phyloP scores from a whole-genome alignment of 2,113 vertebrate species.

The Austrofundulus limnaeus region DNA sequence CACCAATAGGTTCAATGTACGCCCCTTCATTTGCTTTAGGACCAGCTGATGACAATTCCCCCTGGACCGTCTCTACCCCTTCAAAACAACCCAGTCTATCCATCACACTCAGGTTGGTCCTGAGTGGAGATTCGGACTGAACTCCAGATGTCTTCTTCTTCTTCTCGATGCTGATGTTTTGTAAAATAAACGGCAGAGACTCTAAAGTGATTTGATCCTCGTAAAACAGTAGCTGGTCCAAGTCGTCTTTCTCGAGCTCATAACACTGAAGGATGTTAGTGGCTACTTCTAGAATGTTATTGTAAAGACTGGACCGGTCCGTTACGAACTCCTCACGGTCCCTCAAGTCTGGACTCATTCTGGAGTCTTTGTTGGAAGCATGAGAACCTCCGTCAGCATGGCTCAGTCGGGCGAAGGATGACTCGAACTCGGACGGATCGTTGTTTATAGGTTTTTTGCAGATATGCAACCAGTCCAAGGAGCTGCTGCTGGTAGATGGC shows the following conservation, averaged over 20 bases:
- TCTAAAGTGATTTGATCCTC: neutral
- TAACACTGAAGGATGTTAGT: neutral
- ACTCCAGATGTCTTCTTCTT: too few relatives aligned
- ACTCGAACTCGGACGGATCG: neutral
- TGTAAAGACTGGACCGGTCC: neutral
- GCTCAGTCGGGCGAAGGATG: neutral
- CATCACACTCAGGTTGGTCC: neutral
- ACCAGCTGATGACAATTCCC: neutral
- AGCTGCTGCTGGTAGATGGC: neutral
- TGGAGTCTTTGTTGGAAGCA: neutral
- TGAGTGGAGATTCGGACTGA: neutral
- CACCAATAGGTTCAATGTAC: too few relatives aligned
- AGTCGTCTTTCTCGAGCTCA: neutral
- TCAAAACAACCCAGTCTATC: neutral
- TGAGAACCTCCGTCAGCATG: neutral
- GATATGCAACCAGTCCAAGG: neutral
- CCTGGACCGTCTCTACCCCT: neutral
- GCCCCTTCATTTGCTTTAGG: neutral
- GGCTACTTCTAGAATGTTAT: neutral
- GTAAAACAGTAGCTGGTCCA: neutral
- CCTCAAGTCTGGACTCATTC: too few relatives aligned
- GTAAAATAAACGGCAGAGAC: neutral
- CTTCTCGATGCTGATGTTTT: neutral
- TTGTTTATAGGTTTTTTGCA: neutral
- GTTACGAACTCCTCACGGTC: neutral